phyloP scores from a whole-genome alignment of 2,888 invertebrate species.

The Tenthredo livida region DNA sequence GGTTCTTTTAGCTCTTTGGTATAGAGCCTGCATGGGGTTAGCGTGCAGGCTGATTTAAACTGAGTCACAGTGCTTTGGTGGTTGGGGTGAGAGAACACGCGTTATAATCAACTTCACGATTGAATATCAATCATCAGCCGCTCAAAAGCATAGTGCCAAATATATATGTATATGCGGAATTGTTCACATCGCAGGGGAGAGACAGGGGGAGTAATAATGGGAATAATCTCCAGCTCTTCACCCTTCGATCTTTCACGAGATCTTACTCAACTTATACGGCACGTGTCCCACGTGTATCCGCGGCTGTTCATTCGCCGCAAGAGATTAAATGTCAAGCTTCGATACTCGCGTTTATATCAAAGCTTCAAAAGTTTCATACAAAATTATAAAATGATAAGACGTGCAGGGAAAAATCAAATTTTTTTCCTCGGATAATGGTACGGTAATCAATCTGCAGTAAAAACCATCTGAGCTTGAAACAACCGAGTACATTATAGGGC shows the following conservation, averaged over 20 bases:
- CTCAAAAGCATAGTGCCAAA: conserved; percentile 41
- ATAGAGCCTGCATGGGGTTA: not conserved
- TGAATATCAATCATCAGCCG: conserved; percentile 46
- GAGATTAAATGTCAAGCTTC: conserved; percentile 4
- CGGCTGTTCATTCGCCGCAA: conserved; percentile 25
- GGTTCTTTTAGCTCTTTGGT: conserved; percentile 36
- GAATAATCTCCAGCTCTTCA: conserved; percentile 30
- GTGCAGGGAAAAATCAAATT: not conserved
- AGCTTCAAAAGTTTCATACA: not conserved
- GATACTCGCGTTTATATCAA: not conserved
- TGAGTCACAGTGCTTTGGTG: conserved; percentile 43
- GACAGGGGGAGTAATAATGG: conserved; percentile 24
- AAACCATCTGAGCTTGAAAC: conserved; percentile 27
- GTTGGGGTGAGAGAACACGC: conserved; percentile 37
- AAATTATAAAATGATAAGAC: not conserved
- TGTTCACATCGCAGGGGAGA: not conserved
- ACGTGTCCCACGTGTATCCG: conserved; percentile 7
- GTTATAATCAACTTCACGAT: conserved; percentile 47
- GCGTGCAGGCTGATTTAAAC: conserved; percentile 42
- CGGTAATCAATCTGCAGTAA: not conserved
- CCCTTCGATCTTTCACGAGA: conserved; percentile 37
- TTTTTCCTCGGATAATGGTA: not conserved
- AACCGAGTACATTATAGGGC: conserved; percentile 17
- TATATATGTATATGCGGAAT: not conserved
- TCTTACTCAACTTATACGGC: conserved; percentile 39